Evolutionary conservation across 1,140 invertebrate genomes (phyloP).

Genomic region (Caenorhabditis latens): DNA sequence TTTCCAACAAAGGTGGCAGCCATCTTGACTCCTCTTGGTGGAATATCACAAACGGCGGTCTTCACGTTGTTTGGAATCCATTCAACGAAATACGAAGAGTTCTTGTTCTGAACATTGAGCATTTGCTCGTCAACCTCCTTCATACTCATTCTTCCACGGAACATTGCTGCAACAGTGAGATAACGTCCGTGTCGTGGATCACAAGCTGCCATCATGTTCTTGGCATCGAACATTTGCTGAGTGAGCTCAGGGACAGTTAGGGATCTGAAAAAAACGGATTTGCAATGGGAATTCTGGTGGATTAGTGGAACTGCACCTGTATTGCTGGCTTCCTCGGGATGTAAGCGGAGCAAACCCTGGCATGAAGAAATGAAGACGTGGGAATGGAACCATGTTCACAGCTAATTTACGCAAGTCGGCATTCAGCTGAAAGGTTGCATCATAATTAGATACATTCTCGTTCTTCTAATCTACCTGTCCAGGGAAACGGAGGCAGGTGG

Average conservation of each 20-base stretch:
- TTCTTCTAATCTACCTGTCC: conserved; percentile 73
- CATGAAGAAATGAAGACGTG: conserved; percentile 94
- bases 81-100: conserved; percentile 83
- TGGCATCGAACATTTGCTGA: conserved; percentile 87
- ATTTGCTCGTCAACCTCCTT: conserved; percentile 82
- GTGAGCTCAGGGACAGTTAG: conserved; percentile 90
- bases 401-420: conserved; percentile 93
- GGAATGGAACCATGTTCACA: conserved; percentile 95
- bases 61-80: conserved; percentile 84
- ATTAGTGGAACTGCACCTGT: conserved; percentile 79
- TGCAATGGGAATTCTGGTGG: too few relatives aligned
- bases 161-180: conserved; percentile 93
- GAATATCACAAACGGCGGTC: conserved; percentile 83
- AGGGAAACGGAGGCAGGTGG: conserved; percentile 82
- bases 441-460: neutral
- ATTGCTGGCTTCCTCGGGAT: conserved; percentile 82
- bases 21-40: conserved; percentile 81
- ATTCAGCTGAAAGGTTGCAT: conserved; percentile 78
- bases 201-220: conserved; percentile 93
- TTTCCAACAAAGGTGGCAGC: conserved; percentile 81
- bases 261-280: conserved; percentile 82
- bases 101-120: conserved; percentile 82
- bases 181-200: conserved; percentile 87
- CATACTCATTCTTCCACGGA: conserved; percentile 94
- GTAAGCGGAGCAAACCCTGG: conserved; percentile 93